Percentiles rank a stretch among this genome's conserved stretches.
These are phyloP conservation scores for Metacarcinus magister DNA, from an alignment of 2,888 invertebrate species.

Conservation along the genomic window DNA sequence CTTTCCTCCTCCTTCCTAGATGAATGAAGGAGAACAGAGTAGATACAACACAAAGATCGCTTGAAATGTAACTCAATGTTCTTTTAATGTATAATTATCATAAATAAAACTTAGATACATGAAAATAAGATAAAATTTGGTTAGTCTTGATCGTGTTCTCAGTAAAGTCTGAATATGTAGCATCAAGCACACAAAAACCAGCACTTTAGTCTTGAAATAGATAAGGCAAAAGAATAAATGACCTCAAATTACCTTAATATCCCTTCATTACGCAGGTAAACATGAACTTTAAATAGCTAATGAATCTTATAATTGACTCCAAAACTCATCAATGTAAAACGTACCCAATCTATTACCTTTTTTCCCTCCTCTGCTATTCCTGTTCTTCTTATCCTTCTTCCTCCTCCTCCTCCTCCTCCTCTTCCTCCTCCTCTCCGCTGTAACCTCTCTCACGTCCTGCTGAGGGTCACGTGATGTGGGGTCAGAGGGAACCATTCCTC, in stretches of 20 bases:
- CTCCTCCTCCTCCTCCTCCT: constrained; percentile 58
- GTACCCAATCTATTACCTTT: neutral
- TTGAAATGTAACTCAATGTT: neutral
- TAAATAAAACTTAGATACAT: neutral
- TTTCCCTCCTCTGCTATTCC: constrained; percentile 40
- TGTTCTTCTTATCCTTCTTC: constrained; percentile 64
- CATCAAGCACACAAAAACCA: neutral
- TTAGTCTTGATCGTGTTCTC: neutral
- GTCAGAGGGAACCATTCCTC: neutral
- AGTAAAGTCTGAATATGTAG: neutral
- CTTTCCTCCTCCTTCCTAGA: constrained; percentile 9
- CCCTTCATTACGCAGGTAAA: neutral
- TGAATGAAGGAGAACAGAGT: neutral
- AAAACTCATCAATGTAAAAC: constrained; percentile 11
- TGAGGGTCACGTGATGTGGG: constrained; percentile 30
- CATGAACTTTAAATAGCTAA: neutral
- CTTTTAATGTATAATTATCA: neutral
- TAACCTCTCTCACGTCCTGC: constrained; percentile 19
- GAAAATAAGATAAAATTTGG: neutral
- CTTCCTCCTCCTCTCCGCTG: constrained; percentile 55
- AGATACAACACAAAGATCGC: neutral
- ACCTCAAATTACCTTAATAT: neutral
- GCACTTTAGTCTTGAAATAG: neutral
- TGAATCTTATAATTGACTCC: constrained; percentile 16
- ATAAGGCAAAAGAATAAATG: neutral